A percentile compares a stretch with the other conserved stretches of the same genome.
Evolutionary conservation across 2,888 invertebrate species (phyloP).

Genomic region (Cyclophora albipunctata): DNA sequence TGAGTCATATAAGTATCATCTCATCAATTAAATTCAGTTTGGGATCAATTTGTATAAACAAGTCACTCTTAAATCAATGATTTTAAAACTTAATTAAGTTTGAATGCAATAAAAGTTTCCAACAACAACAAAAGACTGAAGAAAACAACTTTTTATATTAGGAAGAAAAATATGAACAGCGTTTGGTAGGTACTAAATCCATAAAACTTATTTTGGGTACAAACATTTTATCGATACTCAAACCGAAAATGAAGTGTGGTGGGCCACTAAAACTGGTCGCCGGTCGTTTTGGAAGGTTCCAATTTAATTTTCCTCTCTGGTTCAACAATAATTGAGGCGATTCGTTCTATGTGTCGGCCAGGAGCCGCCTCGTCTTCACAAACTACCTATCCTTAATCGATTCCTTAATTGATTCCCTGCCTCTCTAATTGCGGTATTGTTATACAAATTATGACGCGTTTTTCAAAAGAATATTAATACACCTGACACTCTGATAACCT

Average conservation of each 20-base stretch:
- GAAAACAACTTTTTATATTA: too few species aligned
- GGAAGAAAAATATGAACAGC: too few species aligned
- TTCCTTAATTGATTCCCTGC: slow-evolving; percentile 58
- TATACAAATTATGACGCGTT: slow-evolving; percentile 23
- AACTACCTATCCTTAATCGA: slow-evolving; percentile 39
- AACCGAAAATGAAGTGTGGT: slow-evolving; percentile 15
- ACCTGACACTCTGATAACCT: too few species aligned
- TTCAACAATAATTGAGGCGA: slow-evolving; percentile 64
- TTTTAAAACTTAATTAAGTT: too few species aligned
- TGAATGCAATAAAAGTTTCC: too few species aligned
- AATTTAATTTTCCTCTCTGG: slow-evolving; percentile 66
- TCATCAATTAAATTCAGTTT: too few species aligned
- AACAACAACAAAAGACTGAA: too few species aligned
- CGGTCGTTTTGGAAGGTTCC: slow-evolving; percentile 47
- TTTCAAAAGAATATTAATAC: neutral
- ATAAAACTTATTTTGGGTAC: slow-evolving; percentile 9
- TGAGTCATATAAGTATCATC: too few species aligned
- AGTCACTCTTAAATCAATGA: too few species aligned
- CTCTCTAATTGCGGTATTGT: slow-evolving; percentile 22
- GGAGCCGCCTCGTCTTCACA: slow-evolving; percentile 37
- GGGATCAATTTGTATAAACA: too few species aligned
- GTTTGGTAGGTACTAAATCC: slow-evolving; percentile 6
- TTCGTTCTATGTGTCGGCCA: slow-evolving; percentile 61
- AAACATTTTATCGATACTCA: slow-evolving; percentile 14
- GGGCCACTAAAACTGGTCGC: slow-evolving; percentile 10